These are phyloP conservation scores for Heterodera filipjevi DNA, from an alignment of 2,888 invertebrate genomes.

Conservation along the genomic window DNA sequence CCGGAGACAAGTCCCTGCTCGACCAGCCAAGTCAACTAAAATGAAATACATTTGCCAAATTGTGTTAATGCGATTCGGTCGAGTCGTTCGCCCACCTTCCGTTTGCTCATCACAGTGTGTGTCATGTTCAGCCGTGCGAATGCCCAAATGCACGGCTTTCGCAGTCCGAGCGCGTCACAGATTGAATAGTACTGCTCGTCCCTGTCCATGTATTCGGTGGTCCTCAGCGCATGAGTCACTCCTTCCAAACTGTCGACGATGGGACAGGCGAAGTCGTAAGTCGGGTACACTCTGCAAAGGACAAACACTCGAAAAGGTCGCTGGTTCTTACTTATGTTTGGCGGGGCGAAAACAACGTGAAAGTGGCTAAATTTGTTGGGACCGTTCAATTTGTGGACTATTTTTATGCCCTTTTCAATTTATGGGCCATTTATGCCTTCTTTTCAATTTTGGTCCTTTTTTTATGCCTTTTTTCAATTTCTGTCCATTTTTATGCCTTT, in stretches of 20 bases:
- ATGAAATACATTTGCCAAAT: not conserved
- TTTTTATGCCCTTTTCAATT: too few relatives aligned
- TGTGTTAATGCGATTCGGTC: too few relatives aligned
- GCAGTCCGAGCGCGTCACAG: constrained; percentile 79
- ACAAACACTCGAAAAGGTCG: too few relatives aligned
- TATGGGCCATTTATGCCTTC: too few relatives aligned
- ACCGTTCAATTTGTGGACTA: too few relatives aligned
- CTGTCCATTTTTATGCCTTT: too few relatives aligned
- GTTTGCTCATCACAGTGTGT: constrained; percentile 93
- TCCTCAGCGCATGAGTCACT: constrained; percentile 93
- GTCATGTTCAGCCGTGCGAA: constrained; percentile 96
- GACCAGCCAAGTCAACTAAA: constrained; percentile 84
- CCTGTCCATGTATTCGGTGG: constrained; percentile 96
- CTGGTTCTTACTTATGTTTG: too few relatives aligned
- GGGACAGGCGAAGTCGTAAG: constrained; percentile 99
- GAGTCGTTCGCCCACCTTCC: constrained; percentile 74
- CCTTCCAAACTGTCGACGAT: constrained; percentile 96
- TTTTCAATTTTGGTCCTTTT: too few relatives aligned
- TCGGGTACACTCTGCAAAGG: constrained; percentile 85
- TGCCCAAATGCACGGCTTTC: constrained; percentile 92
- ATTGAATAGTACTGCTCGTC: constrained; percentile 96
- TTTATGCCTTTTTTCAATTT: too few relatives aligned
- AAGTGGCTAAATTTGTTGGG: too few relatives aligned
- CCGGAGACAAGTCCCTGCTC: constrained; percentile 90
- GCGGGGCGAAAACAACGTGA: too few relatives aligned